A percentile compares a stretch with the other conserved stretches of the same genome.
These are phyloP conservation scores for Agrotis segetum DNA, from an alignment of 2,888 invertebrate genomes.

Conservation along the genomic window DNA sequence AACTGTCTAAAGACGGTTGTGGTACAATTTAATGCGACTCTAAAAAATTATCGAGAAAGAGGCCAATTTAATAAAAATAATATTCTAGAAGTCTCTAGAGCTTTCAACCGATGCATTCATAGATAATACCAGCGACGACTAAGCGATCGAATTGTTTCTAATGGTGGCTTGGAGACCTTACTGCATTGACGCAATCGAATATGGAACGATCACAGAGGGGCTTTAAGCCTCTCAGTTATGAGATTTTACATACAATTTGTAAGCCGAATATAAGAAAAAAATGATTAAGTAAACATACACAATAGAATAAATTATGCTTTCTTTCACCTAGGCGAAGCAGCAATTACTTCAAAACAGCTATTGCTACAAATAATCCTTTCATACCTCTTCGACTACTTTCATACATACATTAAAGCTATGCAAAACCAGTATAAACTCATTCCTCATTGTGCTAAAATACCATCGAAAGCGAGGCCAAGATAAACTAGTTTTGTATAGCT, in stretches of 20 bases:
- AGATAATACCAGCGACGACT: slow-evolving; percentile 18
- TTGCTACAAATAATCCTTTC: no score
- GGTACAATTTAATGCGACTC: neutral
- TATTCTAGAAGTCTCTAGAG: neutral
- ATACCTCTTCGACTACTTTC: no score
- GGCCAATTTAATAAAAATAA: neutral
- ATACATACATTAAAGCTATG: no score
- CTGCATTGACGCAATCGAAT: neutral
- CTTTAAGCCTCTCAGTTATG: neutral
- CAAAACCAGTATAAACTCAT: no score
- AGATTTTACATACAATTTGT: neutral
- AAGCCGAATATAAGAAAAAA: no score
- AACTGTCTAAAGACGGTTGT: neutral
- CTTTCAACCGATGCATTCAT: slow-evolving; percentile 38
- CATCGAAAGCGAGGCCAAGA: no score
- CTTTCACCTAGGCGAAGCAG: no score
- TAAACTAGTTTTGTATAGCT: no score
- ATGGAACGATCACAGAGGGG: neutral
- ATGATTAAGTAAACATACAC: no score
- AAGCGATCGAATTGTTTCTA: slow-evolving; percentile 46
- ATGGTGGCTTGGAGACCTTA: slow-evolving; percentile 28
- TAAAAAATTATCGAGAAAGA: neutral
- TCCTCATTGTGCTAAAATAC: no score
- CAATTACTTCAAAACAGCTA: no score
- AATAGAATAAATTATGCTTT: no score